Percentiles rank a stretch among this genome's conserved stretches.
Conservation (phyloP, 2,888 invertebrate genomes). For the Anoncus sp. region DNA sequence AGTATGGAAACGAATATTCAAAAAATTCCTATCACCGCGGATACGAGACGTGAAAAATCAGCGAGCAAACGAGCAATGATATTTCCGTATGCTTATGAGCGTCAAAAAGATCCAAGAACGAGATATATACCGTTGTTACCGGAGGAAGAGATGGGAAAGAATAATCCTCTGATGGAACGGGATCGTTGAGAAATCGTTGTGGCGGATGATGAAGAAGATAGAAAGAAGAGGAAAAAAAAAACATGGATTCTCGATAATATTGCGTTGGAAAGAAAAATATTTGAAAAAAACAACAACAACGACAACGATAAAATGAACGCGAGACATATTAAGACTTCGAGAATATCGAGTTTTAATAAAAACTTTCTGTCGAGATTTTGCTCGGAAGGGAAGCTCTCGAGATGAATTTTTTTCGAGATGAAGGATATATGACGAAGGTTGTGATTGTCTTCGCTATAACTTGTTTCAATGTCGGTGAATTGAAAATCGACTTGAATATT, state of each 20-base stretch:
- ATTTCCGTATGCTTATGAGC: conserved; percentile 80
- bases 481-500: neutral
- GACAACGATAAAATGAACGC: no score
- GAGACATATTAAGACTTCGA: no score
- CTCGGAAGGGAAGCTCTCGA: no score
- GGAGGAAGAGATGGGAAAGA: conserved; percentile 76
- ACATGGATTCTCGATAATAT: no score
- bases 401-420: neutral
- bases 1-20: conserved; percentile 73
- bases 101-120: conserved; percentile 79
- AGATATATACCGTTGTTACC: conserved; percentile 81
- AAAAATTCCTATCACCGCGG: conserved; percentile 71
- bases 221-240: neutral
- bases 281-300: neutral
- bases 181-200: conserved; percentile 68
- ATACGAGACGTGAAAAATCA: conserved; percentile 40
- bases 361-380: no score
- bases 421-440: neutral
- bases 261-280: neutral
- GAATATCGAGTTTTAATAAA: no score
- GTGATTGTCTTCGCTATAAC: conserved; percentile 5
- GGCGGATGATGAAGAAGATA: neutral
- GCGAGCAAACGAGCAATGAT: conserved; percentile 68
- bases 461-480: neutral
- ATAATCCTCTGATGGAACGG: conserved; percentile 68